Conservation (phyloP, 2,113 vertebrate genomes). For the Rhabdornis inornatus region DNA sequence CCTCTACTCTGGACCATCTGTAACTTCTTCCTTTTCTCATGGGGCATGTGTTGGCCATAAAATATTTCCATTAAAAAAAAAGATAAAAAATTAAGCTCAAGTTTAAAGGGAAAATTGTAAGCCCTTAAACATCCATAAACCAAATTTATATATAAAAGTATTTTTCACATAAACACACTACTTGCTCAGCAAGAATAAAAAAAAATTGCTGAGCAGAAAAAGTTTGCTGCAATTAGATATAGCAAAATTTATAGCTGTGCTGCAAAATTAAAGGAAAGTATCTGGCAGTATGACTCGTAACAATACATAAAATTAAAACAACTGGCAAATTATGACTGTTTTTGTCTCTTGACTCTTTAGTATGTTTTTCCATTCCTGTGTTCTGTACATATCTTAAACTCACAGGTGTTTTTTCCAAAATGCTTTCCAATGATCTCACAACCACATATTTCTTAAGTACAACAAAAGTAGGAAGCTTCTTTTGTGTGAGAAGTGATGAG, state of each 20-base stretch:
- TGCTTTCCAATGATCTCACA: neutral
- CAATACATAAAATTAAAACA: neutral
- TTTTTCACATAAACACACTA: neutral
- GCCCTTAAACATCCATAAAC: neutral
- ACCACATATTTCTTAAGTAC: neutral
- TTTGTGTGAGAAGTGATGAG: neutral
- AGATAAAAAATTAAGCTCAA: neutral
- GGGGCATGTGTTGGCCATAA: conserved; percentile 42
- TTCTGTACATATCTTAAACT: neutral
- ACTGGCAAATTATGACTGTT: neutral
- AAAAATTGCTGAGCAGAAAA: conserved; percentile 28
- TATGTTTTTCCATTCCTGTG: neutral
- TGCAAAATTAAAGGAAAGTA: neutral
- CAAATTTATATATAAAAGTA: neutral
- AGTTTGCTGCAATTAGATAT: neutral
- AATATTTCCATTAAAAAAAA: conserved; percentile 28
- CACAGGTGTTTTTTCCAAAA: conserved; percentile 12
- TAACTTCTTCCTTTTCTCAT: conserved; percentile 43
- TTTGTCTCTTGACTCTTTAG: neutral
- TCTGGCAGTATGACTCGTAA: neutral
- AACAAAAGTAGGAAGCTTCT: conserved; percentile 58
- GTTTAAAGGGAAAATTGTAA: neutral
- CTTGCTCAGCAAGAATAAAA: conserved; percentile 7
- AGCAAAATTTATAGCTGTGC: neutral
- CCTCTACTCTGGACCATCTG: conserved; percentile 67